Evolutionary conservation across 2,113 vertebrate species (phyloP).

Genomic region (Macheiramphus alcinus): DNA sequence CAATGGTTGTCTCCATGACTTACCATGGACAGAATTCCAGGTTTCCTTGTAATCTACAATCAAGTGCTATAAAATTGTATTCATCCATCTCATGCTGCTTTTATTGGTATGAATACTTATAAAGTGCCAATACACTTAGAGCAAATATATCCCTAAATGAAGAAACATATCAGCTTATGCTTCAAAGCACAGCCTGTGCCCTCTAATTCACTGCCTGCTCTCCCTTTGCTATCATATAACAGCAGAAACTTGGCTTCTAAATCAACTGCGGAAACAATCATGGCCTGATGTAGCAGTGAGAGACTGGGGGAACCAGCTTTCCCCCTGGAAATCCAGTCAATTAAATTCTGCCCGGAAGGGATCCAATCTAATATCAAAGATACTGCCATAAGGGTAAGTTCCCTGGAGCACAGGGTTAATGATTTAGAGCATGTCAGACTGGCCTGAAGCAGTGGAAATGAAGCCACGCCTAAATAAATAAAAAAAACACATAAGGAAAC

Average conservation of each 20-base stretch:
- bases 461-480: neutral
- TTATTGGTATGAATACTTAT: neutral
- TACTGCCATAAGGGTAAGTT: conserved; percentile 60
- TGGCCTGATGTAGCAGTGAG: conserved; percentile 18
- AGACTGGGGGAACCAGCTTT: conserved; percentile 16
- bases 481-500: neutral
- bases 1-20: neutral
- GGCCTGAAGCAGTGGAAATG: conserved; percentile 57
- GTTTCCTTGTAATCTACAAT: neutral
- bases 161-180: neutral
- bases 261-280: conserved; percentile 54
- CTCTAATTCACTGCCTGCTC: conserved; percentile 3
- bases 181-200: neutral
- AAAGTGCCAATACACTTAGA: neutral
- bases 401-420: conserved; percentile 76
- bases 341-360: conserved; percentile 75
- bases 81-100: neutral
- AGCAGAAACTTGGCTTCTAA: conserved; percentile 36
- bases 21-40: neutral
- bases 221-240: neutral
- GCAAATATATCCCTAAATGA: neutral
- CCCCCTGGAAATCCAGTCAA: conserved; percentile 69
- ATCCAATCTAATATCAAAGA: conserved; percentile 76
- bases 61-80: neutral
- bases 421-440: conserved; percentile 67